phyloP scores from a whole-genome alignment of 2,113 vertebrate genomes.

The Dipodomys merriami region DNA sequence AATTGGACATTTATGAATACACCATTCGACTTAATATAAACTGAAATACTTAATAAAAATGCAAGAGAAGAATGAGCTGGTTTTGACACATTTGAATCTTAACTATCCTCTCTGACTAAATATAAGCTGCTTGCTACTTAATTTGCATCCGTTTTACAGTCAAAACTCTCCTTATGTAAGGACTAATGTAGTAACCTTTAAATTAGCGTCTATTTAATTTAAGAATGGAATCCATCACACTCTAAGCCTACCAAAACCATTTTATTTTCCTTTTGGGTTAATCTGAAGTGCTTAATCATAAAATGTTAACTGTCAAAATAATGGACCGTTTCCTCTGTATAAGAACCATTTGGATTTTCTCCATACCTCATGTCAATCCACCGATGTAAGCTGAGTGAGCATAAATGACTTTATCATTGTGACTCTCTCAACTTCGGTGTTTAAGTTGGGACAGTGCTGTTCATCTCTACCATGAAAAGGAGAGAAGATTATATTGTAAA shows the following conservation, averaged over 20 bases:
- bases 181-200: slow-evolving; percentile 51
- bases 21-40: not conserved
- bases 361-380: slow-evolving; percentile 60
- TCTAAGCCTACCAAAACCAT: not conserved
- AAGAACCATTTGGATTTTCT: slow-evolving; percentile 45
- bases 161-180: slow-evolving; percentile 13
- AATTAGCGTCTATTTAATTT: slow-evolving; percentile 66
- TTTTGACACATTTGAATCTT: slow-evolving; percentile 31
- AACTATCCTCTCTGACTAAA: slow-evolving; percentile 15
- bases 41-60: slow-evolving; percentile 41
- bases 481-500: not conserved
- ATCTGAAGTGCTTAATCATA: slow-evolving; percentile 62
- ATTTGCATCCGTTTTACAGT: not conserved
- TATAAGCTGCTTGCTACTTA: not conserved
- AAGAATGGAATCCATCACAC: slow-evolving; percentile 46
- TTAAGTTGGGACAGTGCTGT: slow-evolving; percentile 41
- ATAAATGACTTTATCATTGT: not conserved
- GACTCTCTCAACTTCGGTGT: not conserved
- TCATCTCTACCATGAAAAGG: not conserved
- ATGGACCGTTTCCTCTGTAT: not conserved
- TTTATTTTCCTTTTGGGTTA: slow-evolving; percentile 40
- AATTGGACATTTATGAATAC: not conserved
- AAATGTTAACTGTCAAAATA: slow-evolving; percentile 71
- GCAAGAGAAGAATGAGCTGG: not conserved
- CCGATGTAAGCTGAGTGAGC: slow-evolving; percentile 17